Base-by-base conservation (phyloP, 35 echinoderm and acorn worm species). In the Patiria miniata region DNA sequence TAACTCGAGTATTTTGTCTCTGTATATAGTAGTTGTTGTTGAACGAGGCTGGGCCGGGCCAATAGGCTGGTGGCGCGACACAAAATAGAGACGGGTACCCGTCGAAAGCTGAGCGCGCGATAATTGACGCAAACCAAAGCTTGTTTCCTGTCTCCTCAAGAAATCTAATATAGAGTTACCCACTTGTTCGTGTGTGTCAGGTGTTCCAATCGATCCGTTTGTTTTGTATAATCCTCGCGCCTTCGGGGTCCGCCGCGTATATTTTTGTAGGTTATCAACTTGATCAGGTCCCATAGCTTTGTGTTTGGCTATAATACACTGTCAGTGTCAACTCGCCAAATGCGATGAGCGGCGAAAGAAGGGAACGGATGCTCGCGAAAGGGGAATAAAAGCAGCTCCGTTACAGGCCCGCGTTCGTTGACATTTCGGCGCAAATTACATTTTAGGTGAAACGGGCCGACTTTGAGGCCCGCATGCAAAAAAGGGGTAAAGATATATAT, bases 91-190 rank as follows among this genome's bases (percentile, higher is more conserved):
- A 73, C 26, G 29, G 65, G 65, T 26, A 73, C 65, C 65, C 65
- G 65, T 26, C 65, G 65, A 73, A 73, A 73, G 26, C 65, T 73
- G 65, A 73, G 23, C 65, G 8, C 26, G 34, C 65, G 8, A 14
- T 73, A 73, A 73, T 73, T 73, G 65, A 73, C 7, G 65, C 34
- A 22, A 73, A 73, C 26, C 26, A 73, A 73, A 73, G 65, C 65
- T 73, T 73, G 65, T 73, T 73, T 73, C 65, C 65, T 73, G 65
- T 73, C 65, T 73, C 65, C 65, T 73, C 34, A 18, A 73, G 65
- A 73, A 36, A 73, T 73, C 65, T 73, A 73, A 73, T 73, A 73
- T 73, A 73, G 65, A 73, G 65, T 73, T 73, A 73, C 65, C 65
- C 34, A 73, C 65, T 73, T 73, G 65, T 73, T 73, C 65, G 65